These are phyloP conservation scores for Anhinga rufa DNA, from an alignment of 2,113 vertebrate genomes.

Conservation along the genomic window DNA sequence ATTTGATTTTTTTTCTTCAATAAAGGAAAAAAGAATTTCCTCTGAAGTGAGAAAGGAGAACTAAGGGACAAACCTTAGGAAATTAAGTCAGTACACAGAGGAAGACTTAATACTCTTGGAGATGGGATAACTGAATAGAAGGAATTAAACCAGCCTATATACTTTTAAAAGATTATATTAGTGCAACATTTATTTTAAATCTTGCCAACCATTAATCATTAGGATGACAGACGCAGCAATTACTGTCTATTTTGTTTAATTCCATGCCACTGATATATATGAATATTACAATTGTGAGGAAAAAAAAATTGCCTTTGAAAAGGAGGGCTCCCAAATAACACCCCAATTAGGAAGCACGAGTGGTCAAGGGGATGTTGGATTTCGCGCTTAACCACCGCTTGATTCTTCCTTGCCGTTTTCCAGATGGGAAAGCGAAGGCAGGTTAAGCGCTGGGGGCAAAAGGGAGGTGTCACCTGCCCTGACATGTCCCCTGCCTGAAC, in stretches of 20 bases:
- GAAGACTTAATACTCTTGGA: neutral
- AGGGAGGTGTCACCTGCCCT: neutral
- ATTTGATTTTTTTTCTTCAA: neutral
- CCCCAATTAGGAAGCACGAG: neutral
- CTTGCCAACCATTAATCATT: constrained; percentile 23
- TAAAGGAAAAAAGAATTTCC: neutral
- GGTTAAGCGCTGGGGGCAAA: neutral
- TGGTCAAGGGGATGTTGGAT: neutral
- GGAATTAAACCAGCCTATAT: neutral
- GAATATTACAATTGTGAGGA: neutral
- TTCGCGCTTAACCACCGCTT: neutral
- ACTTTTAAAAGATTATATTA: neutral
- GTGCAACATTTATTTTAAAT: constrained; percentile 10
- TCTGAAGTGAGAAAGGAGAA: neutral
- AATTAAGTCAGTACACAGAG: constrained; percentile 8
- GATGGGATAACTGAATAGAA: neutral
- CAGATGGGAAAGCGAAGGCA: neutral
- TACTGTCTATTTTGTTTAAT: constrained; percentile 42
- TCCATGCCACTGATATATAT: neutral
- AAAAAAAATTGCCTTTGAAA: neutral
- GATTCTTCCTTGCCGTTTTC: neutral
- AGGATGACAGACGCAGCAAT: constrained; percentile 29
- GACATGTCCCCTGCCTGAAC: neutral
- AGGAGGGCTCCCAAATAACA: neutral
- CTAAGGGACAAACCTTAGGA: neutral